Evolutionary conservation across 2,797 vertebrate species (phyloP).

Genomic region (Potorous gilbertii): DNA sequence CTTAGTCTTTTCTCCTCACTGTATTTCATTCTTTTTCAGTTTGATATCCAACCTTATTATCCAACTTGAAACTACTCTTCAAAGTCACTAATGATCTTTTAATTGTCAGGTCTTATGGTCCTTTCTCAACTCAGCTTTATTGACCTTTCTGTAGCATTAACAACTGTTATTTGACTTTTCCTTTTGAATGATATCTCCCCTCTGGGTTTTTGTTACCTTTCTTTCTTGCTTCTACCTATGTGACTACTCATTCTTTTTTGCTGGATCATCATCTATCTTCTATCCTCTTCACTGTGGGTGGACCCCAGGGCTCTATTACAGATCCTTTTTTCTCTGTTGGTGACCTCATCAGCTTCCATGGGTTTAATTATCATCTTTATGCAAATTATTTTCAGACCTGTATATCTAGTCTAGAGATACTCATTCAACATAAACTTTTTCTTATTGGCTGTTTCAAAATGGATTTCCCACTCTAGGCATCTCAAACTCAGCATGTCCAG

Average conservation of each 20-base stretch:
- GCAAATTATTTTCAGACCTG: neutral
- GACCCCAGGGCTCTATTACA: neutral
- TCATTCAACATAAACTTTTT: neutral
- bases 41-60: neutral
- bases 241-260: neutral
- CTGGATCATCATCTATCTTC: neutral
- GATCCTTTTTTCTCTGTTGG: neutral
- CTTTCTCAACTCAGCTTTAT: neutral
- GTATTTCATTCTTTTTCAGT: neutral
- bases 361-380: neutral
- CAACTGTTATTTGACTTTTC: neutral
- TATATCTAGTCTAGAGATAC: neutral
- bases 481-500: neutral
- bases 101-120: neutral
- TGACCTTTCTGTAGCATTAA: neutral
- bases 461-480: neutral
- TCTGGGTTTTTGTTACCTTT: neutral
- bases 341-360: neutral
- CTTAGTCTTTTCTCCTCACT: too few relatives aligned
- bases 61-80: too few relatives aligned
- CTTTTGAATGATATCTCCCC: neutral
- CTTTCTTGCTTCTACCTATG: too few relatives aligned
- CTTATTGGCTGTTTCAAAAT: neutral
- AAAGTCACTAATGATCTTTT: neutral
- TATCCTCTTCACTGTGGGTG: neutral